A percentile compares a stretch with the other conserved stretches of the same genome.
Conservation (phyloP, 2,113 vertebrate species). For the Lepisosteus oculatus region DNA sequence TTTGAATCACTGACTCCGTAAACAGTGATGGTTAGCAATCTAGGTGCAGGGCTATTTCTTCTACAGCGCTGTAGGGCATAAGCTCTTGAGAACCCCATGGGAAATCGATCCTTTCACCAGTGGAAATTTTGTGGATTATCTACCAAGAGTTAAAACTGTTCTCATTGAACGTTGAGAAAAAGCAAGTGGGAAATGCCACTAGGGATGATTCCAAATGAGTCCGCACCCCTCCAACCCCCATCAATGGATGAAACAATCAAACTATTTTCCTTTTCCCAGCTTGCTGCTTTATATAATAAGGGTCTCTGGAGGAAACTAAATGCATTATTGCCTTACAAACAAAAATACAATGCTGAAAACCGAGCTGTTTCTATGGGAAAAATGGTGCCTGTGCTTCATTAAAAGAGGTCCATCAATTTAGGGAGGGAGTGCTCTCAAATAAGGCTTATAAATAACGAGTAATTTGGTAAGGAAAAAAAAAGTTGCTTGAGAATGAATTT, state of each 20-base stretch:
- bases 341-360: not conserved
- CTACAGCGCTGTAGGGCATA: too few relatives aligned
- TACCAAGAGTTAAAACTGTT: constrained; percentile 1
- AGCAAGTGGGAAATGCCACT: not conserved
- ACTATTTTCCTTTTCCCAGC: constrained; percentile 22
- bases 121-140: not conserved
- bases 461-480: not conserved
- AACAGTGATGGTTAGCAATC: too few relatives aligned
- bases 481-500: not conserved
- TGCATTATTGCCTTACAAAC: constrained; percentile 1
- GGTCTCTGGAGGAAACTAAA: not conserved
- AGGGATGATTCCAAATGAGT: constrained; percentile 11
- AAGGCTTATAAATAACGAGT: not conserved
- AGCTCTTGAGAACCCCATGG: too few relatives aligned
- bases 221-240: not conserved
- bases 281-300: not conserved
- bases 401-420: not conserved
- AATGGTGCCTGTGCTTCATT: not conserved
- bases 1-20: not conserved
- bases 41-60: too few relatives aligned
- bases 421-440: not conserved
- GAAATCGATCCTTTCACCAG: not conserved
- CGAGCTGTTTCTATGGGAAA: not conserved
- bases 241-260: not conserved
- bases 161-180: not conserved